Evolutionary conservation across 2,113 vertebrate species (phyloP).

Genomic region (Hassar affinis): DNA sequence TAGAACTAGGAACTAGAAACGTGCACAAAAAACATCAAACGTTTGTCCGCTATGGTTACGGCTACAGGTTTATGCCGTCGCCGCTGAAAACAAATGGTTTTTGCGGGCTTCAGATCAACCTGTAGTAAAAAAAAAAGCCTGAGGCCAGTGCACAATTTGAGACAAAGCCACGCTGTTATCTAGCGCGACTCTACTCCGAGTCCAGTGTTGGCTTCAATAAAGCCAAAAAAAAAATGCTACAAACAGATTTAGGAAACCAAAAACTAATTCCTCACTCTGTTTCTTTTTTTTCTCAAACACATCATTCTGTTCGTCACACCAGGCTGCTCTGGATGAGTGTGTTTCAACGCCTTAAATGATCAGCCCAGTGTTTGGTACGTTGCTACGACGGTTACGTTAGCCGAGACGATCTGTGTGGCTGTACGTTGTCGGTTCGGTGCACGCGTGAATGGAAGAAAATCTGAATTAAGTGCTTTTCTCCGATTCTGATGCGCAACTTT

Average conservation of each 20-base stretch:
- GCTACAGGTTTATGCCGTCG: neutral
- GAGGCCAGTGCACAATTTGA: slow-evolving; percentile 67
- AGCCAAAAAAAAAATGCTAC: slow-evolving; percentile 25
- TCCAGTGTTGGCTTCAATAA: slow-evolving; percentile 48
- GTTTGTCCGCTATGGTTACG: neutral
- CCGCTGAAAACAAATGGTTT: neutral
- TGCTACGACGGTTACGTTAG: neutral
- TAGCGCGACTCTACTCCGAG: slow-evolving; percentile 67
- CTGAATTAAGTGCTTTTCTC: neutral
- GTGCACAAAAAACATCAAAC: slow-evolving; percentile 12
- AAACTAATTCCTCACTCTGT: neutral
- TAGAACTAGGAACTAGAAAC: slow-evolving; percentile 3
- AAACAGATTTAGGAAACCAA: slow-evolving; percentile 8
- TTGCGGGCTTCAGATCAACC: slow-evolving; percentile 15
- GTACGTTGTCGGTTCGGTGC: slow-evolving; percentile 3
- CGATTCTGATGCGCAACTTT: neutral
- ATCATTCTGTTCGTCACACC: neutral
- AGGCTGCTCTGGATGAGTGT: neutral
- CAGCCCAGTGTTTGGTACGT: neutral
- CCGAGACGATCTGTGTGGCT: neutral
- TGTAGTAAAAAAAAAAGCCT: slow-evolving; percentile 52
- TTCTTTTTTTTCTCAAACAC: neutral
- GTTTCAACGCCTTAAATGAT: neutral
- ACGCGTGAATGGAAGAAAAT: neutral
- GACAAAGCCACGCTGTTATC: slow-evolving; percentile 63